Conservation (phyloP, 2,797 vertebrate species). For the Tapera naevia region DNA sequence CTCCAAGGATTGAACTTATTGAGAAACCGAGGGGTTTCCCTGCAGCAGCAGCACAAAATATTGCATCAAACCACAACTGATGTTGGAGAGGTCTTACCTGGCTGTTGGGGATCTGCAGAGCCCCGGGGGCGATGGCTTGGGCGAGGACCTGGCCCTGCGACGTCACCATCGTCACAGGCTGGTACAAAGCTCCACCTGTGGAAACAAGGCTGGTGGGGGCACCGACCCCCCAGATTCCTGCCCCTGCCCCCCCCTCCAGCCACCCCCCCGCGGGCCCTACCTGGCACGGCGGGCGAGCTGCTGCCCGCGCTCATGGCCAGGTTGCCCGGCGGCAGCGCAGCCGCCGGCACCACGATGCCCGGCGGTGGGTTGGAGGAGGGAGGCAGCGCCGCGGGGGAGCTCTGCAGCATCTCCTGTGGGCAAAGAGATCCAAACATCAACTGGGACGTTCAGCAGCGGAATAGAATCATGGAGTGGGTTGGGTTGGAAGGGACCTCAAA, state of each 20-base stretch:
- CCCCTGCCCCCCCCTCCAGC: rapidly evolving
- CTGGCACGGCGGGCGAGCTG: slow-evolving; percentile 90
- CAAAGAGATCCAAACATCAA: too few relatives aligned
- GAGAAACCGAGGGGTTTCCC: rapidly evolving
- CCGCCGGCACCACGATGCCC: slow-evolving; percentile 90
- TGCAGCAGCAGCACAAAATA: not conserved
- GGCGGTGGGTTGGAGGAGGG: slow-evolving; percentile 90
- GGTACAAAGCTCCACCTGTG: slow-evolving; percentile 95
- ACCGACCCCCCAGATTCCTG: rapidly evolving
- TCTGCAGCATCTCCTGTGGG: slow-evolving; percentile 92
- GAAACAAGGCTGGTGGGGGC: not conserved
- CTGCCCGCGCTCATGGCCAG: slow-evolving; percentile 92
- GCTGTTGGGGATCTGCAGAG: slow-evolving; percentile 95
- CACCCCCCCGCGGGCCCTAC: slow-evolving; percentile 33
- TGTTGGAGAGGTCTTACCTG: slow-evolving; percentile 81
- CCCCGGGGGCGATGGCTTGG: slow-evolving; percentile 91
- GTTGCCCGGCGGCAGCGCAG: slow-evolving; percentile 87
- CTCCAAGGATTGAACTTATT: not conserved
- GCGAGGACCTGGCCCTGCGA: slow-evolving; percentile 98
- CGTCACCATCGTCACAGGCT: slow-evolving; percentile 99
- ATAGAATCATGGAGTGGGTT: too few relatives aligned
- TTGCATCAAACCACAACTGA: rapidly evolving
- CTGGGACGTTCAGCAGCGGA: too few relatives aligned
- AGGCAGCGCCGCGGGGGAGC: slow-evolving; percentile 91
- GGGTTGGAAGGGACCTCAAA: too few relatives aligned